Evolutionary conservation across 2,888 invertebrate genomes (phyloP).

Genomic region (Opisthograptis luteolata): DNA sequence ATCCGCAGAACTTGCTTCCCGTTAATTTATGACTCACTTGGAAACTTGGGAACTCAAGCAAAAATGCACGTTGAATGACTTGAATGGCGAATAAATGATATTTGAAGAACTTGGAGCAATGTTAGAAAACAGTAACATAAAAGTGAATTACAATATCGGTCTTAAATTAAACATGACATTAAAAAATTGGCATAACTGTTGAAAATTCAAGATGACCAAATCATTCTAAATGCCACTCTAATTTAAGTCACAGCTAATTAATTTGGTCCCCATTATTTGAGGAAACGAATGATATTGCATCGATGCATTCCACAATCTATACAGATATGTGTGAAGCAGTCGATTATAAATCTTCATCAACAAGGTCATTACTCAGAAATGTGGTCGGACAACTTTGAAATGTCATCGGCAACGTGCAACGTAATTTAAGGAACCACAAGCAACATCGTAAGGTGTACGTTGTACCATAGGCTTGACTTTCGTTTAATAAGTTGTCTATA

Average conservation of each 20-base stretch:
- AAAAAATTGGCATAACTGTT: too few species aligned
- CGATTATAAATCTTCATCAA: slow-evolving; percentile 1
- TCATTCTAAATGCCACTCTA: not conserved
- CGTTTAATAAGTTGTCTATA: too few species aligned
- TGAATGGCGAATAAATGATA: too few species aligned
- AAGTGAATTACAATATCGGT: too few species aligned
- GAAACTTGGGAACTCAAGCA: slow-evolving; percentile 11
- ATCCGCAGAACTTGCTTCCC: slow-evolving; percentile 36
- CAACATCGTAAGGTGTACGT: too few species aligned
- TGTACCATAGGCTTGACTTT: too few species aligned
- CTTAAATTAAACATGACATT: too few species aligned
- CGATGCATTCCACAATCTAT: slow-evolving; percentile 16
- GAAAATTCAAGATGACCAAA: too few species aligned
- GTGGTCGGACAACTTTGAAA: slow-evolving; percentile 7
- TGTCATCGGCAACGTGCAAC: not conserved
- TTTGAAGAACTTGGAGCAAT: too few species aligned
- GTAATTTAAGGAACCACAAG: not conserved
- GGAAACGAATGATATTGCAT: slow-evolving; percentile 13
- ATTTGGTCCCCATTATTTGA: slow-evolving; percentile 10
- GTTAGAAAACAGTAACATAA: too few species aligned
- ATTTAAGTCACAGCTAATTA: slow-evolving; percentile 10
- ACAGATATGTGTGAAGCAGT: slow-evolving; percentile 3
- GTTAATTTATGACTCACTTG: slow-evolving; percentile 45
- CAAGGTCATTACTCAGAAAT: slow-evolving; percentile 19
- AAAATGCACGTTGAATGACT: slow-evolving; percentile 8